Percentiles rank a stretch among this genome's conserved stretches.
These are phyloP conservation scores for Cydia splendana DNA, from an alignment of 1,140 invertebrate genomes.

Conservation along the genomic window DNA sequence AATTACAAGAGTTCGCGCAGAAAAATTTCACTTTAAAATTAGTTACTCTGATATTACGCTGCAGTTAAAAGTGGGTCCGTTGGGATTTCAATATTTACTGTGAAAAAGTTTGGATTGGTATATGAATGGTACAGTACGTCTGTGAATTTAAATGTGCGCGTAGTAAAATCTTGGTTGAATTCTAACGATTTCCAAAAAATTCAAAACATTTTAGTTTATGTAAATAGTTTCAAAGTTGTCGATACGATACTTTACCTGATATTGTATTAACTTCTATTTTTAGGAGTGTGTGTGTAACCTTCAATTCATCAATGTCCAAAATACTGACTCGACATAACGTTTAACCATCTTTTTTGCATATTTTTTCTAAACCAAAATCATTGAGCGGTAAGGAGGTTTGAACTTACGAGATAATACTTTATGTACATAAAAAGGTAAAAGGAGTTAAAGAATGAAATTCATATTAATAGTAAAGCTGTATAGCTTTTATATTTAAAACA, in stretches of 20 bases:
- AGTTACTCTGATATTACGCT: constrained; percentile 28
- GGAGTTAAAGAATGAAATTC: too few relatives aligned
- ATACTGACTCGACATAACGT: too few relatives aligned
- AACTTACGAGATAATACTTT: too few relatives aligned
- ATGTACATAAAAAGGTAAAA: too few relatives aligned
- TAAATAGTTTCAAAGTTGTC: background rate
- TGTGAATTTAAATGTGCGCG: constrained; percentile 13
- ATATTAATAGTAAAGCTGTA: too few relatives aligned
- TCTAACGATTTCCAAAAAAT: background rate
- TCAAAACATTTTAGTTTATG: background rate
- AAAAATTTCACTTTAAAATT: constrained; percentile 33
- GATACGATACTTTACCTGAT: background rate
- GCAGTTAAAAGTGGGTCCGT: constrained; percentile 23
- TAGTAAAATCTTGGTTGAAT: background rate
- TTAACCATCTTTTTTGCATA: too few relatives aligned
- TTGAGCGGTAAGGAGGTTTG: too few relatives aligned
- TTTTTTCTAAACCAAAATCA: too few relatives aligned
- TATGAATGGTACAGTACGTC: background rate
- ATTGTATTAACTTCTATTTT: background rate
- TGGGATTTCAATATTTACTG: constrained; percentile 28
- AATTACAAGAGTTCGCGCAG: constrained; percentile 22
- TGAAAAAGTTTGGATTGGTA: constrained; percentile 5
- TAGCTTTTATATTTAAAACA: background rate
- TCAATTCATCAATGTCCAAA: too few relatives aligned
- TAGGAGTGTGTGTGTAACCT: too few relatives aligned